Evolutionary conservation across 2,888 invertebrate species (phyloP).

Genomic region (Tipula vernalis): DNA sequence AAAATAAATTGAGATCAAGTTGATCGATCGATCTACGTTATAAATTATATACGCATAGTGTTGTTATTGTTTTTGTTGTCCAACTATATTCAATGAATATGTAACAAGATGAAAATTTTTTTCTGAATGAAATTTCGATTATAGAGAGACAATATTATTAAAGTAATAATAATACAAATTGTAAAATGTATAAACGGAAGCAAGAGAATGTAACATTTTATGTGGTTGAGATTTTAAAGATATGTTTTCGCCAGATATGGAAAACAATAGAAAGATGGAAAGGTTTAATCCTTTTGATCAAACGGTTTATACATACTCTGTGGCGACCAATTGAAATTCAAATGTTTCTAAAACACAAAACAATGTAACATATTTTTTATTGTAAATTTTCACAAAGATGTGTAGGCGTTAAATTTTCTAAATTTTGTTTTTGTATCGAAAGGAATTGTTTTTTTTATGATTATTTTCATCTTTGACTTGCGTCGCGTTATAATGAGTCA

Average conservation of each 20-base stretch:
- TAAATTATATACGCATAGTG: neutral
- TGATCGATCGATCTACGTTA: neutral
- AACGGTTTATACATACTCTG: neutral
- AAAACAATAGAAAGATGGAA: neutral
- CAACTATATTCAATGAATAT: neutral
- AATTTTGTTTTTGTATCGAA: neutral
- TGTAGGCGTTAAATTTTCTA: constrained; percentile 1
- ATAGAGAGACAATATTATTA: neutral
- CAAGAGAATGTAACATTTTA: neutral
- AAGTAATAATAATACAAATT: neutral
- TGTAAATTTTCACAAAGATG: neutral
- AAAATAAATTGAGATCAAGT: neutral
- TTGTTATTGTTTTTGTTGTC: neutral
- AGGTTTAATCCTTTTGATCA: neutral
- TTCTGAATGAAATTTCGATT: neutral
- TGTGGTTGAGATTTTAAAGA: neutral
- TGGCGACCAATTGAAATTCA: neutral
- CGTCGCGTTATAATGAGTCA: neutral
- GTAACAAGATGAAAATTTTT: neutral
- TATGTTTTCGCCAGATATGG: neutral
- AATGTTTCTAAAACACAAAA: neutral
- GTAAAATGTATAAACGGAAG: neutral
- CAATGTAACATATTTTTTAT: neutral
- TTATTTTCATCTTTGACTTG: neutral
- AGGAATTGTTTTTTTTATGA: neutral